Evolutionary conservation across 2,113 vertebrate species (phyloP).

Genomic region (Gobiocypris rarus): DNA sequence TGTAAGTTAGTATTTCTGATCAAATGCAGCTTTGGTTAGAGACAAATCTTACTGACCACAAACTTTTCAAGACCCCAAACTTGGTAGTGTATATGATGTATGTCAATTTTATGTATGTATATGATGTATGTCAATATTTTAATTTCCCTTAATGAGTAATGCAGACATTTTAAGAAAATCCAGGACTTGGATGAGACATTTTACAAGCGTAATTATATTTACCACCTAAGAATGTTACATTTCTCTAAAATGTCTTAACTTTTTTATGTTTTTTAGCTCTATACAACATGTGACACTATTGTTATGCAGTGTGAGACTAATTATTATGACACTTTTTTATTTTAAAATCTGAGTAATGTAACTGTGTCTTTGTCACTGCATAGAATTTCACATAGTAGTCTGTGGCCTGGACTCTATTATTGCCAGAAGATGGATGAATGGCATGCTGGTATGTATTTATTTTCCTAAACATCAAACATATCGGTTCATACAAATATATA

Average conservation of each 20-base stretch:
- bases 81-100: neutral
- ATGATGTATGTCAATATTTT: neutral
- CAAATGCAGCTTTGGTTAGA: neutral
- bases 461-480: neutral
- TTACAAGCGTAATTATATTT: slow-evolving; percentile 85
- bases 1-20: neutral
- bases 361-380: slow-evolving; percentile 29
- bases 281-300: neutral
- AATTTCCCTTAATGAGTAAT: slow-evolving; percentile 74
- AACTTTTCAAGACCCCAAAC: neutral
- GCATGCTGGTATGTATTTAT: slow-evolving; percentile 87
- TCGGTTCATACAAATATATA: neutral
- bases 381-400: slow-evolving; percentile 96
- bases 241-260: neutral
- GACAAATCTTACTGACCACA: neutral
- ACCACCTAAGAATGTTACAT: neutral
- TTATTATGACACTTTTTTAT: neutral
- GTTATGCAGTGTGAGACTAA: neutral
- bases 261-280: too few relatives aligned
- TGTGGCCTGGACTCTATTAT: slow-evolving; percentile 95
- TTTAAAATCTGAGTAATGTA: neutral
- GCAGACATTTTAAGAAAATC: slow-evolving; percentile 93
- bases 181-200: slow-evolving; percentile 92
- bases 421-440: slow-evolving; percentile 96
- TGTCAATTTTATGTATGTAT: slow-evolving; percentile 9